phyloP scores from a whole-genome alignment of 2,797 vertebrate genomes.

The Pristis pectinata region DNA sequence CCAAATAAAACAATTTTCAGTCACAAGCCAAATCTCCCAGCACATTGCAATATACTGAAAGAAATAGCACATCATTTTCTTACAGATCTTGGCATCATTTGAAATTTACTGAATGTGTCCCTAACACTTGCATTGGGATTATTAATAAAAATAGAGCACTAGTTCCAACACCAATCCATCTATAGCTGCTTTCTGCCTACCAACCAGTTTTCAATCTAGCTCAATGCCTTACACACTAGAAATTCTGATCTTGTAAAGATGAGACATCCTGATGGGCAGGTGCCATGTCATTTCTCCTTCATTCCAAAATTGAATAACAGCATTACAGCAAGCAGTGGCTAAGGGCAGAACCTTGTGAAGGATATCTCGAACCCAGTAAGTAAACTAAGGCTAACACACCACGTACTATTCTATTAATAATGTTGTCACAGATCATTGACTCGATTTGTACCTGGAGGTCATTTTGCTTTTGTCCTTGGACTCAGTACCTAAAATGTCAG shows the following conservation, averaged over 20 bases:
- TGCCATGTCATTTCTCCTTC: slow-evolving; percentile 90
- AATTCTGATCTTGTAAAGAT: background rate
- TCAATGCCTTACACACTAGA: background rate
- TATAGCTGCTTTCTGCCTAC: background rate
- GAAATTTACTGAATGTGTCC: background rate
- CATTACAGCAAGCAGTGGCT: slow-evolving; percentile 95
- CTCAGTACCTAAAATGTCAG: background rate
- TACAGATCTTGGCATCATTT: background rate
- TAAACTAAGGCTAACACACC: slow-evolving; percentile 33
- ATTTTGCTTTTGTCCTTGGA: background rate
- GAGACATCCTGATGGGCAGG: slow-evolving; percentile 76
- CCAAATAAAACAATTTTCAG: too few relatives aligned
- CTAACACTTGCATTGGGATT: background rate
- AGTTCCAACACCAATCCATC: background rate
- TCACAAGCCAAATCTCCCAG: too few relatives aligned
- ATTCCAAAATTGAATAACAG: slow-evolving; percentile 87
- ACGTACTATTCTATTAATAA: background rate
- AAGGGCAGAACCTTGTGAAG: slow-evolving; percentile 85
- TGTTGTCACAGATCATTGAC: background rate
- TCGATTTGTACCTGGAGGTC: background rate
- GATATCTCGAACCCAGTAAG: slow-evolving; percentile 88
- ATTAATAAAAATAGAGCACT: background rate
- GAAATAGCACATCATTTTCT: background rate
- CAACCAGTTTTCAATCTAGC: background rate
- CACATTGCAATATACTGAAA: too few relatives aligned